phyloP scores from a whole-genome alignment of 2,888 invertebrate species.

The Drosophila longiperda region DNA sequence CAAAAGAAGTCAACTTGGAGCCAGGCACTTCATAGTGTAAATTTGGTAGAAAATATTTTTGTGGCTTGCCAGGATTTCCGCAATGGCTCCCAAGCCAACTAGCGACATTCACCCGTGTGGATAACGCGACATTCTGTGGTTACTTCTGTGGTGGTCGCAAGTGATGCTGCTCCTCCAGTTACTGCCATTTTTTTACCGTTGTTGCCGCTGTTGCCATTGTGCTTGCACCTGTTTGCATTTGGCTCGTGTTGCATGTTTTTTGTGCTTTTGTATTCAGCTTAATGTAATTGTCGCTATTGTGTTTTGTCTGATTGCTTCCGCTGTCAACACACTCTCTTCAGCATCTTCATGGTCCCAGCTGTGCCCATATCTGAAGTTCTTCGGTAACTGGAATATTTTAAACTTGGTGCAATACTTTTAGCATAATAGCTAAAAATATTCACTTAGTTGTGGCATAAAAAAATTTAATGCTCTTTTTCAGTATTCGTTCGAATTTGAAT shows the following conservation, averaged over 20 bases:
- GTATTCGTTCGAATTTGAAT: neutral
- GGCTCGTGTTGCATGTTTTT: conserved; percentile 36
- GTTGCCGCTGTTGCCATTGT: neutral
- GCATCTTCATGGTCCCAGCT: conserved; percentile 13
- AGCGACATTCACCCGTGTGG: conserved; percentile 19
- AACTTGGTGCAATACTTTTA: neutral
- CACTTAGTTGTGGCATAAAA: neutral
- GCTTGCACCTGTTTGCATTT: conserved; percentile 67
- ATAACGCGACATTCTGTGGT: conserved; percentile 45
- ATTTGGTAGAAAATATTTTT: conserved; percentile 76
- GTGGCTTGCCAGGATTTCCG: conserved; percentile 73
- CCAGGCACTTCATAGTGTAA: conserved; percentile 72
- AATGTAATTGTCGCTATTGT: conserved; percentile 70
- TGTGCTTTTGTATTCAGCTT: conserved; percentile 55
- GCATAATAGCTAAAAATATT: neutral
- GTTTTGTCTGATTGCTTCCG: conserved; percentile 72
- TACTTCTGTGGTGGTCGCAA: conserved; percentile 44
- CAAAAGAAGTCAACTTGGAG: conserved; percentile 37
- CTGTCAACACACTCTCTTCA: conserved; percentile 5
- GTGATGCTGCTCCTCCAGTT: conserved; percentile 31
- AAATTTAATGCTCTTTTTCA: neutral
- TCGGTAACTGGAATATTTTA: neutral
- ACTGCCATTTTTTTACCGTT: neutral
- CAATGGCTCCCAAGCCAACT: conserved; percentile 26
- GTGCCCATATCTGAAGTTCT: conserved; percentile 2